A percentile compares a stretch with the other conserved stretches of the same genome.
Conservation (phyloP, 2,888 invertebrate species). For the Erpobdella octoculata region DNA sequence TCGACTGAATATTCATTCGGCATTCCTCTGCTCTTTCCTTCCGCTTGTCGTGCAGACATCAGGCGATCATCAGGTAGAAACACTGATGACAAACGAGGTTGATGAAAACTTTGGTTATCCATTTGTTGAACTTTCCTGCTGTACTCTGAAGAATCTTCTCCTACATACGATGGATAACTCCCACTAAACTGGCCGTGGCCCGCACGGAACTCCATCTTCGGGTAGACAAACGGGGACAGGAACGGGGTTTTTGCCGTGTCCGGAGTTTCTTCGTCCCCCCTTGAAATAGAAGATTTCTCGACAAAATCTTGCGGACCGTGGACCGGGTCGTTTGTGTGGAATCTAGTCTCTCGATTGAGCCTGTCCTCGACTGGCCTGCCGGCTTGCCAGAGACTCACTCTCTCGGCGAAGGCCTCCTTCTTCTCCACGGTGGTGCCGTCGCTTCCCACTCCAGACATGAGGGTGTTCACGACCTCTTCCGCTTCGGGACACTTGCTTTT, state of each 20-base stretch:
- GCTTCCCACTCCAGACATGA: slow-evolving; percentile 11
- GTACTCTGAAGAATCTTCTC: background rate
- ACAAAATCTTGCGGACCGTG: slow-evolving; percentile 20
- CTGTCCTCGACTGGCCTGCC: slow-evolving; percentile 21
- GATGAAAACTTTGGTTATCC: background rate
- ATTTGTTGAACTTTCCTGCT: background rate
- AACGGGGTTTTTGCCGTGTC: background rate
- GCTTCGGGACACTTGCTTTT: slow-evolving; percentile 21
- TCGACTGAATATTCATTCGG: background rate
- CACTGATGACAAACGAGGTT: background rate
- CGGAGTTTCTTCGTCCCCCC: background rate
- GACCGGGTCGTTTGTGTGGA: slow-evolving; percentile 17
- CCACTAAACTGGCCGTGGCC: background rate
- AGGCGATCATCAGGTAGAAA: background rate
- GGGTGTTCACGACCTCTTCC: slow-evolving; percentile 3
- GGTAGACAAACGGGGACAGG: background rate
- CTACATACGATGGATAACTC: background rate
- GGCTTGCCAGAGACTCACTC: slow-evolving; percentile 12
- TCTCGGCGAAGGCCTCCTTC: slow-evolving; percentile 18
- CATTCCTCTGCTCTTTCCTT: background rate
- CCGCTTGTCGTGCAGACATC: background rate
- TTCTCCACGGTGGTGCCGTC: slow-evolving; percentile 8
- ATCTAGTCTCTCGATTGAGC: slow-evolving; percentile 3
- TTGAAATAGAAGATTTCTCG: slow-evolving; percentile 10
- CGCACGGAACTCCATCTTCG: background rate